Evolutionary conservation across 1,140 invertebrate species (phyloP).

Genomic region (Paraescarpia echinospica): DNA sequence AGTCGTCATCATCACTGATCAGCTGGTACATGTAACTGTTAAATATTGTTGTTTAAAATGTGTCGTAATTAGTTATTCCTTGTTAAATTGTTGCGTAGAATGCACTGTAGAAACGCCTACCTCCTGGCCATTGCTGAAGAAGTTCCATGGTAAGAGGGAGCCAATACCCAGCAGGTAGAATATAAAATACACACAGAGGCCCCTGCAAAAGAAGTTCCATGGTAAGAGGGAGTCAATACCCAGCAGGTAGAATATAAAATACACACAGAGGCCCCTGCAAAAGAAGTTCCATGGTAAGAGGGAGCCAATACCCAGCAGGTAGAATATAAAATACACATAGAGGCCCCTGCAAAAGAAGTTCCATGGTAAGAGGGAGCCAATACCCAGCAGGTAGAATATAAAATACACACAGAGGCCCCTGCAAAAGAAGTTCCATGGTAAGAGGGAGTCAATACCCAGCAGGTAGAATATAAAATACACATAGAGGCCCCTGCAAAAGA

Average conservation of each 20-base stretch:
- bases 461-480: conserved; percentile 87
- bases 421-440: conserved; percentile 95
- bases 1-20: no score
- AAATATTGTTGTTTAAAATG: no score
- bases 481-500: conserved; percentile 67
- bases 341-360: conserved; percentile 91
- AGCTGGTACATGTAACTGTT: no score
- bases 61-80: not conserved
- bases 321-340: conserved; percentile 82
- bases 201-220: conserved; percentile 95
- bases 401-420: conserved; percentile 81
- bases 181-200: conserved; percentile 76
- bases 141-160: conserved; percentile 91
- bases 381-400: conserved; percentile 86
- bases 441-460: conserved; percentile 83
- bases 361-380: conserved; percentile 89
- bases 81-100: not conserved
- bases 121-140: conserved; percentile 88
- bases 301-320: conserved; percentile 85
- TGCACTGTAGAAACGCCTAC: not conserved
- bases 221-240: conserved; percentile 87
- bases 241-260: conserved; percentile 84
- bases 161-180: conserved; percentile 90
- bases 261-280: conserved; percentile 81
- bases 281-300: conserved; percentile 95